These are phyloP conservation scores for Girardinus metallicus DNA, from an alignment of 2,797 vertebrate species.

Conservation along the genomic window DNA sequence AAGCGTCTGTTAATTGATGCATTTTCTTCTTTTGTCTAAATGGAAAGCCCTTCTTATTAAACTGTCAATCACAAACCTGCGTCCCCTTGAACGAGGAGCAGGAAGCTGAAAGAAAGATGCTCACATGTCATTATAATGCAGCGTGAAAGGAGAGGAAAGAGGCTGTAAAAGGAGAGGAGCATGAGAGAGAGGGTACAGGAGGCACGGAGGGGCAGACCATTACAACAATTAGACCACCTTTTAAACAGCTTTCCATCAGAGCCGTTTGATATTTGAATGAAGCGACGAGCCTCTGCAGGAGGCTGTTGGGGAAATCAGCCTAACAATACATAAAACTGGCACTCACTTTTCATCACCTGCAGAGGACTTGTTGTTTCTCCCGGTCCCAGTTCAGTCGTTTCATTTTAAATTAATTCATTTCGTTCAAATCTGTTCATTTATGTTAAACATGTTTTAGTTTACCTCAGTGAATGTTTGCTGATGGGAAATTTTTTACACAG, in stretches of 20 bases:
- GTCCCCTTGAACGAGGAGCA: constrained; percentile 27
- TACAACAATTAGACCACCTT: constrained; percentile 75
- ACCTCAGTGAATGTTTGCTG: constrained; percentile 14
- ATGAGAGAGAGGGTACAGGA: constrained; percentile 40
- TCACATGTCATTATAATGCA: constrained; percentile 66
- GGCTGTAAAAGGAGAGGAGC: constrained; percentile 47
- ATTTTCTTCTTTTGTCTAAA: constrained; percentile 77
- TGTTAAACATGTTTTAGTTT: constrained; percentile 30
- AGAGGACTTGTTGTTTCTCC: constrained; percentile 32
- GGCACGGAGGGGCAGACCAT: constrained; percentile 63
- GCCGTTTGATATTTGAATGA: constrained; percentile 79
- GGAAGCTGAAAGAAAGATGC: constrained; percentile 50
- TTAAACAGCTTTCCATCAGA: constrained; percentile 69
- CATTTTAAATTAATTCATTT: constrained; percentile 50
- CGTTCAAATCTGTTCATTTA: constrained; percentile 41
- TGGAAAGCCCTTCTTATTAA: constrained; percentile 78
- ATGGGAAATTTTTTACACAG: constrained; percentile 5
- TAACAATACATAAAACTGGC: constrained; percentile 60
- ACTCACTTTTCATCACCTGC: constrained; percentile 58
- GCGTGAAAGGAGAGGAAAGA: constrained; percentile 56
- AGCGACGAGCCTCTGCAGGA: constrained; percentile 64
- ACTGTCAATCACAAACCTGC: constrained; percentile 70
- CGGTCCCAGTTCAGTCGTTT: constrained; percentile 39
- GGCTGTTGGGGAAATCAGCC: constrained; percentile 68
- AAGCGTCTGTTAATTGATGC: constrained; percentile 80